Base-by-base conservation (phyloP, 2,888 invertebrate species). In the Drosophila lacicola region DNA sequence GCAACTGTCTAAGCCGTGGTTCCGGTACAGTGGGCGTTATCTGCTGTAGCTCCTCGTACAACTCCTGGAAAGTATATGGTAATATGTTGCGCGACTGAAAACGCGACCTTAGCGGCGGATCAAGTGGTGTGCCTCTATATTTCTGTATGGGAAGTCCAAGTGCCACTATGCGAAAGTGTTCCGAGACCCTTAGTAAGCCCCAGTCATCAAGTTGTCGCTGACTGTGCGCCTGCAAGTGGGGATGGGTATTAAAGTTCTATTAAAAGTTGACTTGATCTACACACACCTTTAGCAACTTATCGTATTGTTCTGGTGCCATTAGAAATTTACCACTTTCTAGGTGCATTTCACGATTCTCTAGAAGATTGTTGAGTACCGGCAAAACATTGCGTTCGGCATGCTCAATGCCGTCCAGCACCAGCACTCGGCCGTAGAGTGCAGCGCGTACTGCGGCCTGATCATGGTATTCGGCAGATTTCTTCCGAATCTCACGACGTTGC, bases 271-370 rank as follows among this genome's bases (percentile, higher is more conserved):
- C 11, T 25, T 29, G 14, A 4, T 21, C 14, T 11, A 36, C 9
- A 78, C 79, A 82, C 90, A 97, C 98, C 94, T 97, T 92, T 13
- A 98, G 92, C 14, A 99, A 93, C 91, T 97, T 96, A 90, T 99
- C 98, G 90, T 97, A 99, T 93, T 98, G 95, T 4, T 95, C 93
- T 9, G 98, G 96, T 0, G 98, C 96, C 91, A 99, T 96, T 41
- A 99, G 93, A 91, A 99, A 97, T 82, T 98, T 94, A 0, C 99
- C 99, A 93, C 99, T 99, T 93, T 99, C 99, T 69, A 99, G 93
- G 92, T 99, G 98, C 98, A 99, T 99, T 93, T 99, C 99, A 62
- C 99, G 94, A 92, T 99, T 99, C 93, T 99, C 99, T 56, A 99
- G 93, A 58, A 99, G 94, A 93, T 99, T 99, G 92, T 99, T 99